Conservation (phyloP, 23 tunicate genomes). For the Ciona savignyi region DNA sequence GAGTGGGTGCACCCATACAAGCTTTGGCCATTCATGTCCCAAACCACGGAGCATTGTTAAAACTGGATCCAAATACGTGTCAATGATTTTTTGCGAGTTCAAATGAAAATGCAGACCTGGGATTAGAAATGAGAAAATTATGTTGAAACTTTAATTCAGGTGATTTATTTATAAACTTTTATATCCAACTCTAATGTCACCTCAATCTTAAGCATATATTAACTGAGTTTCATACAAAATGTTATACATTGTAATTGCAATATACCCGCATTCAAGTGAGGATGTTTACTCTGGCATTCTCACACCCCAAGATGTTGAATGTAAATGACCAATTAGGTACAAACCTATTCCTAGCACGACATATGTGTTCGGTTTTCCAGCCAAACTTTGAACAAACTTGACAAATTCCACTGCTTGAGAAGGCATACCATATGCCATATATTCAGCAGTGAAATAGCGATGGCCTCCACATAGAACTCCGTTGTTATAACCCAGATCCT, state of each 20-base stretch:
- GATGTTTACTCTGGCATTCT: too few relatives aligned
- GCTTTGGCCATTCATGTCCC: slow-evolving; percentile 22
- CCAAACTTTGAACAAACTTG: slow-evolving; percentile 5
- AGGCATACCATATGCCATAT: slow-evolving; percentile 9
- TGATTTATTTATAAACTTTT: too few relatives aligned
- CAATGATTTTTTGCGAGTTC: slow-evolving; percentile 5
- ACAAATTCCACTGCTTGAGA: slow-evolving; percentile 8
- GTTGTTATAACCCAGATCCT: neutral
- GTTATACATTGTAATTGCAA: too few relatives aligned
- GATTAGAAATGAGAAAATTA: neutral
- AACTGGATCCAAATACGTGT: slow-evolving; percentile 27
- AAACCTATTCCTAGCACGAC: slow-evolving; percentile 37
- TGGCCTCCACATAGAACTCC: slow-evolving; percentile 21
- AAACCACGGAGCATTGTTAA: neutral
- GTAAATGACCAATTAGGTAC: slow-evolving; percentile 2
- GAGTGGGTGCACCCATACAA: slow-evolving; percentile 41
- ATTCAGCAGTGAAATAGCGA: slow-evolving; percentile 19
- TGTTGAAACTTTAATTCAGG: too few relatives aligned
- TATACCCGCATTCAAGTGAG: too few relatives aligned
- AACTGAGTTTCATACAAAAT: neutral
- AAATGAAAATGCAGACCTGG: slow-evolving; percentile 29
- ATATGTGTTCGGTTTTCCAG: slow-evolving; percentile 23
- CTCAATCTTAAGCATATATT: too few relatives aligned
- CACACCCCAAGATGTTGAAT: too few relatives aligned
- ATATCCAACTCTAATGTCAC: too few relatives aligned